Evolutionary conservation across 1,140 invertebrate species (phyloP), one percentile per base, ranked within the genome.

Genomic region (Cotesia typhae): DNA sequence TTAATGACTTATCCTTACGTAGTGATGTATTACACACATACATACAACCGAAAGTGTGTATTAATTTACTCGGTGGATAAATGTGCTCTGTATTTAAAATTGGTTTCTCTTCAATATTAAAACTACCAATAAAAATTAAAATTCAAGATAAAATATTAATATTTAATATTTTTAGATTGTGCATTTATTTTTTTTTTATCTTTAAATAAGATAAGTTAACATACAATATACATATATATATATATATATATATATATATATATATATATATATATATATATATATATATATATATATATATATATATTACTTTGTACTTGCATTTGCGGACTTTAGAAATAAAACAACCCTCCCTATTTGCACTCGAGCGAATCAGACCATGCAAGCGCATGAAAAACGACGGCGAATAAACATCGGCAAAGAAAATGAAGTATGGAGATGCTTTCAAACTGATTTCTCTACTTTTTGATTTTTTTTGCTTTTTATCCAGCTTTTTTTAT

Each of bases 1-100:
- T 68, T 74, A 76, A 70, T 78, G 81, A 81, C 82, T 81, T 83
- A 83, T 83, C 80, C 78, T 78, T 79, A 66, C 61, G 53, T 10
- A 28, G 41, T 51, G 41, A 14, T 37, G 10, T 57, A 57, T 9
- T 65, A 61, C 64, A 36, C 64, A 52, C 38, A 35, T 52, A 12
- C 55, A n/a, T 28, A 28, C 51, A 28, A 41, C 55, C 38, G 1
- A 12, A 47, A 7, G 5, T 47, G 10, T 47, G 41, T 47, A 9
- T 47, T 47, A 7, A 47, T 47, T 10, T 10, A 47, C 4, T 41
- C 5, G 28, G 1, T 47, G 41, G 6, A 47, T 47, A 7, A 47
- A 47, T 7, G 41, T 47, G 41, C 5, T 9, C 41, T 66, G n/a
- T 72, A 37, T 35, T 36, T 67, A 28, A 28, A 28, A 28, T 28